Percentiles rank a stretch among this genome's conserved stretches.
phyloP scores from a whole-genome alignment of 2,797 vertebrate genomes.

The Crenuchus spilurus region DNA sequence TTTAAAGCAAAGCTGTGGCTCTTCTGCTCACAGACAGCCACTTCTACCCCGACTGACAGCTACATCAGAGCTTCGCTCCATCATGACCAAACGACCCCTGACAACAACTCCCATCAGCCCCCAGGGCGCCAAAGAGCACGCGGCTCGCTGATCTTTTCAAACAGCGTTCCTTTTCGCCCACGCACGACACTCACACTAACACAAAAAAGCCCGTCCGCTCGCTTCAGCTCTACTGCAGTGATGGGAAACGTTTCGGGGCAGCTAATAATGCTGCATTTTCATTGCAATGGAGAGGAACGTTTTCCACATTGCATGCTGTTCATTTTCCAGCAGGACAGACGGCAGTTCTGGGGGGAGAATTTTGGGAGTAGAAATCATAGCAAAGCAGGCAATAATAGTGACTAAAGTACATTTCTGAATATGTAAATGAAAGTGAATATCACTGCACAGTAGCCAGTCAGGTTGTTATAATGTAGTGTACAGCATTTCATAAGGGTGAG shows the following conservation, averaged over 20 bases:
- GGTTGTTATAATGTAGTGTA: too few species aligned
- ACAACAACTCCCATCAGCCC: slow-evolving; percentile 71
- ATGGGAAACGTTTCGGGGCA: slow-evolving; percentile 63
- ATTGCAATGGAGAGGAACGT: not conserved
- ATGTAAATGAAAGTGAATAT: too few species aligned
- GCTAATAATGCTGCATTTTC: not conserved
- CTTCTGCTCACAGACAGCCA: slow-evolving; percentile 36
- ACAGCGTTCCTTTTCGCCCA: not conserved
- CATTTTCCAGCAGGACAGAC: not conserved
- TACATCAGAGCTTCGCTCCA: slow-evolving; percentile 60
- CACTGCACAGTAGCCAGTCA: too few species aligned
- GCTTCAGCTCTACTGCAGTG: slow-evolving; percentile 66
- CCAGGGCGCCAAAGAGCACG: slow-evolving; percentile 65
- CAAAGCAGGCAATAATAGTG: not conserved
- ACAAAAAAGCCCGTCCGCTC: slow-evolving; percentile 57
- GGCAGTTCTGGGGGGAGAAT: not conserved
- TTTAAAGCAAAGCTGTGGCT: slow-evolving; percentile 11
- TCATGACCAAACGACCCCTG: slow-evolving; percentile 75
- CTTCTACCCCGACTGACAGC: slow-evolving; percentile 37
- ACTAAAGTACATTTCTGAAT: not conserved
- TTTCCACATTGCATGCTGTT: not conserved
- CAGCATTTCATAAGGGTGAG: too few species aligned
- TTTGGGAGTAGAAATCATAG: too few species aligned
- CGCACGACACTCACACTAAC: slow-evolving; percentile 71
- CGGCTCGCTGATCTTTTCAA: slow-evolving; percentile 81